Conservation (phyloP, 2,888 invertebrate species). For the Atrina japonica region DNA sequence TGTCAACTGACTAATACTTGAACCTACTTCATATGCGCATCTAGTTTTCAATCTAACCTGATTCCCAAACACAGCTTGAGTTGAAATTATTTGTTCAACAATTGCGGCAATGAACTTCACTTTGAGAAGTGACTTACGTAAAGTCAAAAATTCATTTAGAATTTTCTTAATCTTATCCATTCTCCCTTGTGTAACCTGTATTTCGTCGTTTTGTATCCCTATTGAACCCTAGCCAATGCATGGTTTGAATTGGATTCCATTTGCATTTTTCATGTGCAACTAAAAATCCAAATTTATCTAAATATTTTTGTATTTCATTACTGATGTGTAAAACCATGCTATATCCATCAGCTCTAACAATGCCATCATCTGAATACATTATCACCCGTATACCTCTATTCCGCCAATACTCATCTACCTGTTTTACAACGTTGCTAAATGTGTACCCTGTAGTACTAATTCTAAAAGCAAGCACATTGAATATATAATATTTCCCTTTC, state of each 20-base stretch:
- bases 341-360: too few species aligned
- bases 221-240: constrained; percentile 14
- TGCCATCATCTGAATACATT: too few species aligned
- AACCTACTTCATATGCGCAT: not conserved
- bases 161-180: not conserved
- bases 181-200: constrained; percentile 5
- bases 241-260: constrained; percentile 18
- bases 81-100: constrained; percentile 27
- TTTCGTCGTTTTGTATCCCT: constrained; percentile 18
- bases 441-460: too few species aligned
- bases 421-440: too few species aligned
- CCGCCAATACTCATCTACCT: too few species aligned
- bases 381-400: too few species aligned
- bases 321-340: too few species aligned
- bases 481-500: too few species aligned
- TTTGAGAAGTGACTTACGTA: not conserved
- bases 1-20: constrained; percentile 6
- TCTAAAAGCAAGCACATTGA: too few species aligned
- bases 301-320: constrained; percentile 13
- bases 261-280: constrained; percentile 16
- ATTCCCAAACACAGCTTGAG: constrained; percentile 11
- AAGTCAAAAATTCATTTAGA: not conserved
- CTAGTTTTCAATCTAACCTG: constrained; percentile 15
- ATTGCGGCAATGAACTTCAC: constrained; percentile 18
- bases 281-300: constrained; percentile 13